Evolutionary conservation across 2,797 vertebrate species (phyloP).

Genomic region (Coregonus ussuriensis): DNA sequence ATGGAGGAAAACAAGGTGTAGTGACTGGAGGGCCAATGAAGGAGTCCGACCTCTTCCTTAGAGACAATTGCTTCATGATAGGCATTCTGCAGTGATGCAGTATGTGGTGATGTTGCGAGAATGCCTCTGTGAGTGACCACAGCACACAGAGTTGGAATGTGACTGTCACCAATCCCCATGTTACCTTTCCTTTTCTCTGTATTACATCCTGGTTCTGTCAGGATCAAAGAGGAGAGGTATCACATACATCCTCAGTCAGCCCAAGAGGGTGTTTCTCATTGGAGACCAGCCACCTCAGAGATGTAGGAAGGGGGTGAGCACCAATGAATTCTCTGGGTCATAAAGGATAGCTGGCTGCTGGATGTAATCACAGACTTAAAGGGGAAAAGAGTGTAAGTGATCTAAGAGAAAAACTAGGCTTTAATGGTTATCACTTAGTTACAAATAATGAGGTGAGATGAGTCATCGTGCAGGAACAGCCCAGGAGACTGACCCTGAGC

Average conservation of each 20-base stretch:
- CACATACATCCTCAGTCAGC: conserved; percentile 39
- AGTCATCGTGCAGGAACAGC: conserved; percentile 28
- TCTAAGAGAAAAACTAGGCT: conserved; percentile 25
- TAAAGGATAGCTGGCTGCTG: conserved; percentile 21
- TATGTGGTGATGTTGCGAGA: conserved; percentile 28
- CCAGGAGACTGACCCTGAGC: conserved; percentile 7
- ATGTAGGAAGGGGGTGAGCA: conserved; percentile 11
- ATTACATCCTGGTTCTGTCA: conserved; percentile 42
- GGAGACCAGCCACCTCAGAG: conserved; percentile 6
- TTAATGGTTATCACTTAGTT: conserved; percentile 18
- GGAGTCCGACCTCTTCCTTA: no score
- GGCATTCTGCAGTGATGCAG: neutral
- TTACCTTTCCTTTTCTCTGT: conserved; percentile 44
- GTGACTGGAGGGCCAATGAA: neutral
- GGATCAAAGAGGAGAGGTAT: conserved; percentile 38
- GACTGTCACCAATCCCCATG: conserved; percentile 21
- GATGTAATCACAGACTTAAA: neutral
- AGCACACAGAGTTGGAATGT: conserved; percentile 22
- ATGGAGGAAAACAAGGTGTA: conserved; percentile 8
- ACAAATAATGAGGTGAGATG: conserved; percentile 38
- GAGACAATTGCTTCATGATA: neutral
- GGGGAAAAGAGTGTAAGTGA: conserved; percentile 21
- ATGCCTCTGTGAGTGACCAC: conserved; percentile 26
- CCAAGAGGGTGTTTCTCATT: conserved; percentile 24
- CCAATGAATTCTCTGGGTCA: conserved; percentile 13